Base-by-base conservation (phyloP, 2,888 invertebrate species). In the Lasioglossum morio region DNA sequence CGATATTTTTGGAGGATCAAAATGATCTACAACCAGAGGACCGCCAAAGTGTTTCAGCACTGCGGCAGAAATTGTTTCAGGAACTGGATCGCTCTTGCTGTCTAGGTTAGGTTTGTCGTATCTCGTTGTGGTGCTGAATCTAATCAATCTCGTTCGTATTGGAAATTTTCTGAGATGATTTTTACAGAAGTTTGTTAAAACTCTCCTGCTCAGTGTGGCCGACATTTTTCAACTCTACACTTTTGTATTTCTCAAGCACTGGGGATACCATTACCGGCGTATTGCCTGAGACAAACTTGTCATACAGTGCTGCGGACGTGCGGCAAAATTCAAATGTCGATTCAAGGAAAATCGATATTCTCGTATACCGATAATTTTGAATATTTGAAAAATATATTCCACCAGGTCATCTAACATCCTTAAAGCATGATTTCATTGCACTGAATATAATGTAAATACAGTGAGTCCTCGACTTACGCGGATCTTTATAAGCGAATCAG, bases 11-110 rank as follows among this genome's bases (percentile, higher is more conserved):
- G 94, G 94, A 48, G 92, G 89, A 76, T 95, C 94, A 16, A 95
- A 60, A 85, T 96, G 95, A 92, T 96, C 95, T 57, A 97, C 94
- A 70, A 94, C 92, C n/a, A 97, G 91, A 0, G 96, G 96, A 89
- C 96, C 94, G 2, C 95, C 95, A 73, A 95, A 93, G 87, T 96
- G 94, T 87, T 95, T 95, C 73, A 96, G 92, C 34, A 96, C 95
- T 0, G 96, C 97, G 12, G 96, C 96, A 82, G 92, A 92, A 77
- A 94, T 92, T 87, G 90, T 93, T 60, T 89, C 90, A n/a, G 90
- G 83, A 63, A 85, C 86, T 53, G 92, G 90, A 57, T 84, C 83
- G 0, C 53, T 91, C 23, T 77, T 30, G 40, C 75, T 63, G 4
- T 91, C 86, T 77, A 72, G 72, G 66, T 79, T 85, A 30, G 69